Evolutionary conservation across 2,113 vertebrate genomes (phyloP), one percentile per base, ranked within the genome.

Genomic region (Hydropotes inermis): DNA sequence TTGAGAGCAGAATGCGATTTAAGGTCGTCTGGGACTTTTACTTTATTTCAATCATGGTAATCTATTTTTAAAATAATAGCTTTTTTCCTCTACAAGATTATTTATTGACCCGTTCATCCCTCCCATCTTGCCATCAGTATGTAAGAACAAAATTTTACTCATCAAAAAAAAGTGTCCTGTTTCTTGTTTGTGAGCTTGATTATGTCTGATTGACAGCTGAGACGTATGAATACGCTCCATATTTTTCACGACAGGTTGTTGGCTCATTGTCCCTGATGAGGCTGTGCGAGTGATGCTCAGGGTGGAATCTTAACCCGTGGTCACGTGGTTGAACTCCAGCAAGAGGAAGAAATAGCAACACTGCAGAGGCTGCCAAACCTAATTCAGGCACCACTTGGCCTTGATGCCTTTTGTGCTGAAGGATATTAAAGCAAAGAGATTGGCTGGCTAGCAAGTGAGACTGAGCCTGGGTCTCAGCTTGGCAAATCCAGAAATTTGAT

Each of bases 111-210:
- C 82, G 13, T 55, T 92, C 16, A 14, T 60, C 54, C 74, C 74
- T 97, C 67, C 57, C 36, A 61, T 87, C 87, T 94, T 94, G 19
- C 82, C 78, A 96, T 96, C 91, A 97, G 52, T 94, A 84, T 97
- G 89, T 96, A 96, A 97, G 96, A 97, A 92, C 33, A 88, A 92
- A 92, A 96, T 85, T 96, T 91, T 94, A 64, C 57, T 97, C 90
- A 97, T 97, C 81, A 60, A 83, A 94, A 97, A 97, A 67, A 52
- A 87, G 33, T 58, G 64, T 96, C 96, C 43, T 97, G 96, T 96
- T 98, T 87, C 87, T 98, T 86, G 61, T 98, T 98, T 97, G 79
- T 95, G 94, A 97, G 43, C 92, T 93, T 98, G 97, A 98, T 98
- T 97, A 43, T 97, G 76, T 97, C 14, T 98, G 98, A 98, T 89